These are phyloP conservation scores for Hormiphora californensis DNA, from an alignment of 37 sponge, comb jelly and placozoan genomes.

Conservation along the genomic window DNA sequence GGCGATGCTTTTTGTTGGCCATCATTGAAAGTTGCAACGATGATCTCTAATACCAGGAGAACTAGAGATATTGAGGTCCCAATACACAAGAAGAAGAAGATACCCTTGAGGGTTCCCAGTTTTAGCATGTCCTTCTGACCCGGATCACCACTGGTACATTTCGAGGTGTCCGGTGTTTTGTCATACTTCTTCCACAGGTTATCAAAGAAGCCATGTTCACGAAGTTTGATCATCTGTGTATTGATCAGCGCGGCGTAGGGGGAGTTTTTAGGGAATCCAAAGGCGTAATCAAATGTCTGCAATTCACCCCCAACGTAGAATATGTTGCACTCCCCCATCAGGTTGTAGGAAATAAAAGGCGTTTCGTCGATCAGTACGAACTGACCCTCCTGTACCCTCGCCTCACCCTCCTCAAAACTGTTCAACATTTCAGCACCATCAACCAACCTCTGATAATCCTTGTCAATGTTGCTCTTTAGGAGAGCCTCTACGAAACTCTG, in stretches of 20 bases:
- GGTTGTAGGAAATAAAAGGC: neutral
- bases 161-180: neutral
- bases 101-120: neutral
- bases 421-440: neutral
- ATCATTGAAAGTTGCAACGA: neutral
- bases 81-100: neutral
- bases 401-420: neutral
- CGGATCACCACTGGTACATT: neutral
- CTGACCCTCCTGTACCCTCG: neutral
- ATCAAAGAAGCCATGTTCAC: constrained; percentile 29
- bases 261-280: constrained; percentile 16
- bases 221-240: neutral
- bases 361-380: constrained; percentile 27
- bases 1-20: too few relatives aligned
- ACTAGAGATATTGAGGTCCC: neutral
- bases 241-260: neutral
- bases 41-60: neutral
- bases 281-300: constrained; percentile 30
- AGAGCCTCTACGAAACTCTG: constrained; percentile 12
- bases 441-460: neutral
- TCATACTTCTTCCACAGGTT: constrained; percentile 9
- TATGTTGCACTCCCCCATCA: constrained; percentile 21
- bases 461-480: neutral
- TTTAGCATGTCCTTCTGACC: neutral
- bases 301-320: constrained; percentile 31